Base-by-base conservation (phyloP, 1,140 invertebrate species). In the Cotesia vestalis region DNA sequence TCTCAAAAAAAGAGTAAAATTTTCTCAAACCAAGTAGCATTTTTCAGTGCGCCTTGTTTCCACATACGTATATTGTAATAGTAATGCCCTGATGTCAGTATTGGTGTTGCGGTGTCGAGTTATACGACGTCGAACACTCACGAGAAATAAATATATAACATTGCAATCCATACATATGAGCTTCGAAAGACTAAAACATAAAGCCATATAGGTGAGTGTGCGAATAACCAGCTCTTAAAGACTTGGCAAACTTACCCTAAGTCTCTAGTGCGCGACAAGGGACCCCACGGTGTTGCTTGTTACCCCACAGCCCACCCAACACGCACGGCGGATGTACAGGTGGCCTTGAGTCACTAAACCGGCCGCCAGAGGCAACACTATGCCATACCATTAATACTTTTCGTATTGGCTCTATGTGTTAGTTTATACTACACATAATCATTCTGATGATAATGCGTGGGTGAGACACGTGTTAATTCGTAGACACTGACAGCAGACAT, bases 271-370 rank as follows among this genome's bases (percentile, higher is more conserved):
- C 11, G 34, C 62, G 35, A 34, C 34, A n/a, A 36, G 38, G 62
- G 35, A 36, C 6, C 62, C 12, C 35, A 64, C 35, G 57, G 8
- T 66, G 78, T 75, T 75, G 79, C 74, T 76, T 75, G 57, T 80
- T 80, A 76, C 78, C 73, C 53, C 59, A 11, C 2, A 35, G 75
- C 55, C 77, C 78, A 80, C 78, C 78, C 76, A 76, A 53, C 46
- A n/a, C 52, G 61, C 35, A 17, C 60, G 14, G 46, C 66, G 60
- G 72, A 73, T 73, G 72, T 73, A 69, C 79, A 79, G 79, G 79
- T 81, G 79, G 79, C 79, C 71, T 11, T 73, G 61, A 35, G n/a
- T 52, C 51, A 78, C 63, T 59, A 73, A 53, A 52, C 38, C 46
- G 46, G 36, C 59, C 40, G 40, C 40, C 40, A 46, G 40, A 46